Base-by-base conservation (phyloP, 1,140 invertebrate genomes). In the Nomia melanderi region DNA sequence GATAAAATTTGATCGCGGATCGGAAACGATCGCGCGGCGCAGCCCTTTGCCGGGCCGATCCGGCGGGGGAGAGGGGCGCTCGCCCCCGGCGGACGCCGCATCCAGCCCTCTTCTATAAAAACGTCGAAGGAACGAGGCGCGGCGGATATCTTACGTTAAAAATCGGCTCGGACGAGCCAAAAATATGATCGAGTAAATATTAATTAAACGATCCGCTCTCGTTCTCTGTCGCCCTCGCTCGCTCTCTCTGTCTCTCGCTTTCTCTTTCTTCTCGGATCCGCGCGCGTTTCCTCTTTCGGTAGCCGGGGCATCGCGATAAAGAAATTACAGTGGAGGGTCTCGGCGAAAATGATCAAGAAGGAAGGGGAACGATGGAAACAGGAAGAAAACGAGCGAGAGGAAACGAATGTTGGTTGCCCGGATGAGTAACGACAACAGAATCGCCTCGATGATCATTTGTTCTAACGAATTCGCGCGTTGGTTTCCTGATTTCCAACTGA, bases 131-230 rank as follows among this genome's bases (percentile, higher is more conserved):
- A 23, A 5, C 20, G 47, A n/a, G 20, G 0, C 8, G 33, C 20
- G 47, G 6, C n/a, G 17, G 17, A 50, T n/a, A 17, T n/a, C 3
- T 2, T 5, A 5, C 7, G 12, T 50, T 50, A 50, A 50, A 50
- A 50, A 50, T 7, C 47, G 3, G 47, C 8, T 5, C 20, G 20
- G 47, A n/a, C 3, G 1, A 20, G 47, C 20, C 17, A 50, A n/a
- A 50, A 50, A 50, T 50, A 50, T 63, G 64, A 41, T 65, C 62
- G 54, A 20, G 53, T 36, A 31, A 41, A 74, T 56, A 41, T 50
- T 50, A 50, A 50, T 50, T 50, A 50, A 50, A 50, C 47, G 47
- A 50, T 50, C 47, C 20, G 5, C 47, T 6, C 20, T 50, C 41
- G 4, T 4, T 1, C 41, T 44, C 41, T n/a, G n/a, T n/a, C n/a